Base-by-base conservation (phyloP, 2,797 vertebrate species). In the Rhinichthys osculus region DNA sequence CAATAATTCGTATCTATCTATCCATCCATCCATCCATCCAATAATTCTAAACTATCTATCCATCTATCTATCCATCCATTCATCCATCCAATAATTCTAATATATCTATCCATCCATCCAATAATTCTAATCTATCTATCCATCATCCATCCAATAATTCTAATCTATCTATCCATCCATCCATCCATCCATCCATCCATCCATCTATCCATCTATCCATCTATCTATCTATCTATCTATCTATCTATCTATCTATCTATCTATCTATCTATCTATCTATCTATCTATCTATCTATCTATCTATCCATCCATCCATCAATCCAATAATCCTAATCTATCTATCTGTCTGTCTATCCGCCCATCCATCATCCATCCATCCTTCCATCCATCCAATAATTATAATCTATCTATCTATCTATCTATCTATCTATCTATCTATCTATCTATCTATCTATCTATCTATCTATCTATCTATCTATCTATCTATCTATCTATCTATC, bases 231-330 rank as follows among this genome's bases (percentile, higher is more conserved):
- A 9, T 35, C 16, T 10, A 1, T 66, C 64, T 7, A 5, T 64
- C 62, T 3, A 1, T 64, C 62, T 3, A 0, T 70, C 19, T 11
- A 0, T 42, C 38, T 11, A 0, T 21, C 33, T 5, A 0, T 21
- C 33, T 1, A 0, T 33, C 64, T 1, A 0, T 33, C 64, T 0
- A 0, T 66, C 66, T 1, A 0, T 35, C 33, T 4, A 1, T 33
- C 62, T 1, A 0, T 33, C 14, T 1, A 11, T 35, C 30, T 19
- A 1, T 17, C 1, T 7, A 0, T 33, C 35, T 13, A 0, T 40
- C 19, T 3, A 9, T 50, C 50, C 54, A 1, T 62, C 42, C 23
- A 40, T 40, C 40, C 40, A 40, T 42, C 40, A 1, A 9, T 42
- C 40, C 40, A 40, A 40, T 40, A 40, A 40, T 40, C 8, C 40